Base-by-base conservation (phyloP, 1,140 invertebrate species). In the Drosophila rhopaloa region DNA sequence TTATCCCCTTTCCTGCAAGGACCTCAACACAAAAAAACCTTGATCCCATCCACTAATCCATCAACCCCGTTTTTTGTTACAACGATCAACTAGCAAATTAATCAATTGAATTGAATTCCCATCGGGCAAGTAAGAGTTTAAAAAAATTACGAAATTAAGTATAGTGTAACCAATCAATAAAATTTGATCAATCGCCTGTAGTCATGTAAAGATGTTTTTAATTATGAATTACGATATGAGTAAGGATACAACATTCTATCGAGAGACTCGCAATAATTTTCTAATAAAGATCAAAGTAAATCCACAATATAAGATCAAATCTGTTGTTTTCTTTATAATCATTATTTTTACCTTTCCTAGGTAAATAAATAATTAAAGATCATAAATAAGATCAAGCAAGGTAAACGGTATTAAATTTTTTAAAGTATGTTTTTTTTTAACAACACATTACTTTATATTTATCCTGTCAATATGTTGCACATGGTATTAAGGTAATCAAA, bases 191-290 rank as follows among this genome's bases (percentile, higher is more conserved):
- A 68, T 32, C 71, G 51, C 53, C 57, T 73, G 55, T 86, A 85
- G 82, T 81, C 78, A 79, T 66, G 72, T 82, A 86, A 88, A 61
- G 47, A 71, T 82, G 70, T 86, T 88, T 88, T 88, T 73, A 82
- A 88, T 71, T 82, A 82, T 68, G 53, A 76, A 66, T 76, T 76
- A 66, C 50, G 37, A 57, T 71, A 71, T 50, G 44, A 57, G 51
- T 71, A 71, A 71, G 67, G 43, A 46, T 58, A 48, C n/a, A 14
- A 71, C 67, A 71, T 76, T 76, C 53, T 85, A 84, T 80, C 83
- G 76, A 79, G 76, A 81, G 59, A 86, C 82, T 85, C 75, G 81
- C 81, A 85, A 86, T 82, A 88, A 79, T 83, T 86, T 86, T 86
- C 40, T 72, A 88, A 77, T 76, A 61, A 81, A 74, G 51, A 60